Base-by-base conservation (phyloP, 2,113 vertebrate genomes). In the Lipophrys pholis region DNA sequence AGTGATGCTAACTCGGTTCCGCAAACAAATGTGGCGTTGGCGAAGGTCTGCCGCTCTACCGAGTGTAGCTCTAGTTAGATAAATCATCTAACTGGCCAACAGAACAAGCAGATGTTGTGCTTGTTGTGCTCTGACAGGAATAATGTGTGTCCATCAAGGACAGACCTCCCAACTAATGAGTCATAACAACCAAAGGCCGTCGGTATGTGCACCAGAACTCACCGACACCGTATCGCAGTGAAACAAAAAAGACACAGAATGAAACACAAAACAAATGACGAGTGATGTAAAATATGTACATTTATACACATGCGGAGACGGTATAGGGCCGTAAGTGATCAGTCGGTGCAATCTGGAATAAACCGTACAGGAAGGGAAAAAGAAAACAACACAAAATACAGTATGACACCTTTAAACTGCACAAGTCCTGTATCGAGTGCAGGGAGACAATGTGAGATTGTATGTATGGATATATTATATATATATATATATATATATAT, bases 211-310 rank as follows among this genome's bases (percentile, higher is more conserved):
- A n/a, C n/a, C n/a, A n/a, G n/a, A n/a, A n/a, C n/a, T n/a, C n/a
- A n/a, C n/a, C n/a, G n/a, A n/a, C n/a, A n/a, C n/a, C n/a, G n/a
- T n/a, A n/a, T n/a, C n/a, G n/a, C 64, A 69, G 55, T 40, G 59
- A 85, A 76, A 88, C 68, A 86, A 85, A 87, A 82, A 86, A 84
- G 79, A 59, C 73, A 43, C 76, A 5, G 7, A 78, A 85, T 69
- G 69, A 89, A 76, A 89, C 81, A 83, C 76, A 88, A 82, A 85
- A 83, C 78, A 82, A 90, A 69, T 67, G 82, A 41, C 63, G 63
- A 80, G 74, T 76, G 76, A 90, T 84, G 83, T 89, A 66, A 88
- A 91, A 87, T 93, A 92, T 92, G 86, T 93, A 93, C 92, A 94
- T 94, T 93, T 94, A 90, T 92, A 93, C 91, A 93, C 87, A 90